Evolutionary conservation across 1,140 invertebrate genomes (phyloP).

Genomic region (Drosophila kikkawai): DNA sequence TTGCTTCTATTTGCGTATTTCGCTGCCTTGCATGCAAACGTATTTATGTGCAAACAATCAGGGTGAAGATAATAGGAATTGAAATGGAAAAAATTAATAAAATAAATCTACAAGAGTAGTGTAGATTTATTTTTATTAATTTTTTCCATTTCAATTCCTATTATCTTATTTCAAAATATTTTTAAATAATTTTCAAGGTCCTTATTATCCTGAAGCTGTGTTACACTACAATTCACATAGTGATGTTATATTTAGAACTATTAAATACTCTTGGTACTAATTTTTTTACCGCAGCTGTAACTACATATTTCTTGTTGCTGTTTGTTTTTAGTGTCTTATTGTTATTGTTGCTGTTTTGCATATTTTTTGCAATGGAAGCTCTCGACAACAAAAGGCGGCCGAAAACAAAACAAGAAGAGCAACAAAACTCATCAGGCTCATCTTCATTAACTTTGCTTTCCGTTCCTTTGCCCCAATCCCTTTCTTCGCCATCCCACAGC

Average conservation of each 20-base stretch:
- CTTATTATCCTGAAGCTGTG: no score
- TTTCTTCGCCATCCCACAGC: conserved; percentile 9
- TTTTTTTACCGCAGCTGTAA: conserved; percentile 16
- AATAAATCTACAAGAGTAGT: not conserved
- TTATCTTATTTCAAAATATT: no score
- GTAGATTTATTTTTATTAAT: no score
- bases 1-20: conserved; percentile 79
- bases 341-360: conserved; percentile 64
- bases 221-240: no score
- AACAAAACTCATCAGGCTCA: conserved; percentile 79
- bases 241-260: no score
- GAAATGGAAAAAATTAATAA: not conserved
- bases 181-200: no score
- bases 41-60: conserved; percentile 16
- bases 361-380: conserved; percentile 74
- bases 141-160: no score
- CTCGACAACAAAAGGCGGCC: conserved; percentile 74
- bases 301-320: conserved; percentile 35
- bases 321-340: conserved; percentile 48
- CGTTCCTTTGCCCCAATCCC: conserved; percentile 43
- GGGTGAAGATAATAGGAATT: not conserved
- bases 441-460: conserved; percentile 80
- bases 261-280: not conserved
- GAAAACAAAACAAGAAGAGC: conserved; percentile 63
- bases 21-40: conserved; percentile 57